phyloP scores from a whole-genome alignment of 2,797 vertebrate genomes.

The Podarcis siculus region DNA sequence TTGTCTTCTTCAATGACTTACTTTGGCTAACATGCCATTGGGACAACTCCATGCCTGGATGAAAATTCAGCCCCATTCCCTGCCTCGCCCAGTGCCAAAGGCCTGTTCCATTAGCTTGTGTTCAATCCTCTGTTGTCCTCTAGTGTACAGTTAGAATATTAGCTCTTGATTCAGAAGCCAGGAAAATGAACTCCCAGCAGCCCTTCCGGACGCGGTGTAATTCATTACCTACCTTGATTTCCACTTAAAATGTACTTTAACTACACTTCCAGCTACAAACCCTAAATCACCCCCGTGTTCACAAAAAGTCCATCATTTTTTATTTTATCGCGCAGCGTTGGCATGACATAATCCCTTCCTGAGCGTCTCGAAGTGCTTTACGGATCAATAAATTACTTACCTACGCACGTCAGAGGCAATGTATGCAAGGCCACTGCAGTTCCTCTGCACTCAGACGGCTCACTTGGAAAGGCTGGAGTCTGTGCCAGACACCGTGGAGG shows the following conservation, averaged over 20 bases:
- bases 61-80: conserved; percentile 36
- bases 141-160: conserved; percentile 76
- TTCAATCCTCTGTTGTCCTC: conserved; percentile 68
- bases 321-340: conserved; percentile 79
- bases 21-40: background rate
- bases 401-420: conserved; percentile 67
- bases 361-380: conserved; percentile 80
- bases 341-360: conserved; percentile 82
- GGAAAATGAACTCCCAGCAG: conserved; percentile 78
- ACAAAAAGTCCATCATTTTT: conserved; percentile 83
- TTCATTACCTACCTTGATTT: conserved; percentile 83
- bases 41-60: background rate
- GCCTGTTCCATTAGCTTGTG: conserved; percentile 24
- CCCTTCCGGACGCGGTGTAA: conserved; percentile 79
- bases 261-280: conserved; percentile 81
- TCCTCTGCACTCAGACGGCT: conserved; percentile 42
- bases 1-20: too few relatives aligned
- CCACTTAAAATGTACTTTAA: conserved; percentile 86
- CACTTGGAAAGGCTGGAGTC: conserved; percentile 16
- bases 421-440: conserved; percentile 72
- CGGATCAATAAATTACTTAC: conserved; percentile 85
- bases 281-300: conserved; percentile 81
- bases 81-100: conserved; percentile 49
- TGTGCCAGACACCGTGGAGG: background rate
- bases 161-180: conserved; percentile 72